These are phyloP conservation scores for Brachyalestes nurse DNA, from an alignment of 2,797 vertebrate species.

Conservation along the genomic window DNA sequence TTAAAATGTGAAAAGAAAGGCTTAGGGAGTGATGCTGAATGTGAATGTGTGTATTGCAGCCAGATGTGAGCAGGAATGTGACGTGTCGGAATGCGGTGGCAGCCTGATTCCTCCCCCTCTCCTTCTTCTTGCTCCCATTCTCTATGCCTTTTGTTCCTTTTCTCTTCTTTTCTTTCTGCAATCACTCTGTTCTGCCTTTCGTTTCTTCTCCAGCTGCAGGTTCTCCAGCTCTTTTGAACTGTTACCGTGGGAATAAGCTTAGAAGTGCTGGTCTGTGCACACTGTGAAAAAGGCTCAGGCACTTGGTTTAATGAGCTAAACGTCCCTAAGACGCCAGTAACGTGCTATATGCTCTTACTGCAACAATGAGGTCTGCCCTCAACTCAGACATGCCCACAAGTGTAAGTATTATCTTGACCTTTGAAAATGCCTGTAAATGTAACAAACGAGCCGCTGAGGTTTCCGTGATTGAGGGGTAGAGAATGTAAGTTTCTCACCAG, in stretches of 20 bases:
- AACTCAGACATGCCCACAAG: slow-evolving; percentile 12
- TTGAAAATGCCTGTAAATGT: slow-evolving; percentile 14
- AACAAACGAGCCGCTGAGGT: slow-evolving; percentile 15
- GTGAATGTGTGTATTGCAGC: slow-evolving; percentile 79
- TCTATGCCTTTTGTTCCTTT: slow-evolving; percentile 45
- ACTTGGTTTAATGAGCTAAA: slow-evolving; percentile 58
- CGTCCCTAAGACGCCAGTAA: slow-evolving; percentile 34
- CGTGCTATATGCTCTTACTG: slow-evolving; percentile 14
- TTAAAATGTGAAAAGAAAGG: slow-evolving; percentile 26
- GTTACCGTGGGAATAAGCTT: slow-evolving; percentile 58
- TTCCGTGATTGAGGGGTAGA: neutral
- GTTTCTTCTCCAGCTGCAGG: slow-evolving; percentile 53
- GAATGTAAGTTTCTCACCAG: slow-evolving; percentile 33
- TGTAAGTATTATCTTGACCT: slow-evolving; percentile 4
- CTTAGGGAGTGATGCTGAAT: slow-evolving; percentile 58
- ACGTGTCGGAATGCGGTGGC: slow-evolving; percentile 79
- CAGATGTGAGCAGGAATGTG: slow-evolving; percentile 85
- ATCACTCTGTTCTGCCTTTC: slow-evolving; percentile 49
- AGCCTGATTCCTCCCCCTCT: slow-evolving; percentile 62
- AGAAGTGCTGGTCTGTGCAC: slow-evolving; percentile 45
- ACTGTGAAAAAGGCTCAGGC: slow-evolving; percentile 49
- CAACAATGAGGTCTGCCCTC: slow-evolving; percentile 24
- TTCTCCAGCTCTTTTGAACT: slow-evolving; percentile 59
- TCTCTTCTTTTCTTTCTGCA: slow-evolving; percentile 43
- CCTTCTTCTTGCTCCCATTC: slow-evolving; percentile 56